Evolutionary conservation across 2,888 invertebrate species (phyloP).

Genomic region (Neoascia interrupta): DNA sequence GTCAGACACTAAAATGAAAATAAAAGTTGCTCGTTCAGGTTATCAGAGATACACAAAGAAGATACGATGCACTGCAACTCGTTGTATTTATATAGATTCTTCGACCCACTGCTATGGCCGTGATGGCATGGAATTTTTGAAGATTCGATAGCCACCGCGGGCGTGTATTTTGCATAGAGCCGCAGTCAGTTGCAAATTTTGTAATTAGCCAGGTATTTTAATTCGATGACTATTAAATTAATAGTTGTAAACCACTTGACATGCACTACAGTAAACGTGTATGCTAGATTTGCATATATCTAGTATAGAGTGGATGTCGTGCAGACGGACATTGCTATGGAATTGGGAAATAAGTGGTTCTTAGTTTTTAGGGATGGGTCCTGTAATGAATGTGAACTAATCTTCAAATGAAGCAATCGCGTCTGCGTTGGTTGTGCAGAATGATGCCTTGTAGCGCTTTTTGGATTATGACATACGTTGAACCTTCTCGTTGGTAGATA

Average conservation of each 20-base stretch:
- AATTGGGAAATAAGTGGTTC: no score
- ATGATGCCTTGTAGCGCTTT: no score
- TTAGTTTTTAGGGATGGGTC: no score
- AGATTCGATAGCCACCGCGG: slow-evolving; percentile 17
- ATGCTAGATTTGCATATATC: slow-evolving; percentile 61
- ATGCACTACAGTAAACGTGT: slow-evolving; percentile 54
- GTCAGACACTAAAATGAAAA: slow-evolving; percentile 51
- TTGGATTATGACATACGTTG: no score
- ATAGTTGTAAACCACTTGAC: slow-evolving; percentile 65
- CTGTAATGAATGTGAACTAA: no score
- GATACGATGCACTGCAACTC: slow-evolving; percentile 2
- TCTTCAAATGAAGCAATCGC: no score
- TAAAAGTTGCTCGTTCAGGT: slow-evolving; percentile 59
- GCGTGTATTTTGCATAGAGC: slow-evolving; percentile 39
- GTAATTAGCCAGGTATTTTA: slow-evolving; percentile 67
- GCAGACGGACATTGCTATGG: no score
- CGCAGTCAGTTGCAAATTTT: slow-evolving; percentile 47
- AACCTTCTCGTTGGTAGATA: no score
- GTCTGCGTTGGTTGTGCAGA: no score
- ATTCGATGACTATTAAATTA: slow-evolving; percentile 68
- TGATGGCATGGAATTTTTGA: slow-evolving; percentile 21
- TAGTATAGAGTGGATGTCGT: no score
- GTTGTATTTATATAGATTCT: neutral
- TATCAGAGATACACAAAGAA: slow-evolving; percentile 55
- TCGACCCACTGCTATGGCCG: slow-evolving; percentile 1